Percentiles rank a stretch among this genome's conserved stretches.
phyloP scores from a whole-genome alignment of 2,888 invertebrate species.

The Apamea anceps region DNA sequence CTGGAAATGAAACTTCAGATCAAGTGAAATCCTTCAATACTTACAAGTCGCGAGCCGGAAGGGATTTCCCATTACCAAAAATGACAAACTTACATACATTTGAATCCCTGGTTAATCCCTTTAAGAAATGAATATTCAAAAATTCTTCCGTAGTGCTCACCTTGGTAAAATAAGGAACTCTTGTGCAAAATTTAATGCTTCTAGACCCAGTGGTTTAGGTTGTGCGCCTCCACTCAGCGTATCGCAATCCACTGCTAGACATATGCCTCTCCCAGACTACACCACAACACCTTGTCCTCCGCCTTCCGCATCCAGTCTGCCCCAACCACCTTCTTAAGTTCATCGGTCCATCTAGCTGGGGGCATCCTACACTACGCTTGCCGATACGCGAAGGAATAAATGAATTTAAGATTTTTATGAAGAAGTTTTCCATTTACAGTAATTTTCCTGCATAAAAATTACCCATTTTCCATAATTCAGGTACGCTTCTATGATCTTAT shows the following conservation, averaged over 20 bases:
- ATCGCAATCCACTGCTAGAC: no score
- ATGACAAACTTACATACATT: background rate
- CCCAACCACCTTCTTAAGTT: no score
- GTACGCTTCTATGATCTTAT: background rate
- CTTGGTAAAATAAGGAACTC: background rate
- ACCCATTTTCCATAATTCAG: background rate
- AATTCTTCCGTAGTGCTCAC: background rate
- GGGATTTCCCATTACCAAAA: no score
- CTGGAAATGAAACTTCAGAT: no score
- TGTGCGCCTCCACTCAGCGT: no score
- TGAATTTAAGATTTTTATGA: background rate
- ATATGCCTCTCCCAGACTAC: no score
- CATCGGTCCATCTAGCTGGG: no score
- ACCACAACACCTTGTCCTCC: no score
- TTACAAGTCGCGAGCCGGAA: background rate
- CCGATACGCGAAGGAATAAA: background rate
- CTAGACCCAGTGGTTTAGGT: background rate
- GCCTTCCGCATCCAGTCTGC: no score
- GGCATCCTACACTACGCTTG: background rate
- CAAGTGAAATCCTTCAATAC: background rate
- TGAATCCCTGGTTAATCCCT: background rate
- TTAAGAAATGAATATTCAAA: no score
- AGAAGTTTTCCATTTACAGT: background rate
- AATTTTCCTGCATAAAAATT: background rate
- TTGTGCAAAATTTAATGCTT: background rate